Evolutionary conservation across 2,888 invertebrate species (phyloP).

Genomic region (Tenodera sinensis): DNA sequence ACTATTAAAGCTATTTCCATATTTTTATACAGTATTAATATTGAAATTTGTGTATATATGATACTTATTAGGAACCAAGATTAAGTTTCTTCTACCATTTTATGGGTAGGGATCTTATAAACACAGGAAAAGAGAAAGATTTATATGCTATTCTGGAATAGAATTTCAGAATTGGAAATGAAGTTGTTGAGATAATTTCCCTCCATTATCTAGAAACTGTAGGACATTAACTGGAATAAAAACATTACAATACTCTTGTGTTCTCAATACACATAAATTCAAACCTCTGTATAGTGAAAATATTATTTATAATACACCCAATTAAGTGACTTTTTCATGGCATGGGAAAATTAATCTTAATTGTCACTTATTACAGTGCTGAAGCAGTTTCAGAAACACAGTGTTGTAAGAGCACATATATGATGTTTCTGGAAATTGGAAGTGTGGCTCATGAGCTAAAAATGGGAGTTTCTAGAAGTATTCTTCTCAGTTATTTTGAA

Average conservation of each 20-base stretch:
- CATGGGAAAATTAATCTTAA: no score
- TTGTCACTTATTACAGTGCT: no score
- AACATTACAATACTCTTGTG: not conserved
- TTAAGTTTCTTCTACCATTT: slow-evolving; percentile 3
- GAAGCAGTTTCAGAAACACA: no score
- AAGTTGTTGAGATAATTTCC: not conserved
- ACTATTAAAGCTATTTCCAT: slow-evolving; percentile 8
- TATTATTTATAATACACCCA: no score
- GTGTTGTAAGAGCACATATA: no score
- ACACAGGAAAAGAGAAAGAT: not conserved
- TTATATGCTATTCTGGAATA: not conserved
- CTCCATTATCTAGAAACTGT: not conserved
- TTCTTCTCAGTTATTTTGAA: no score
- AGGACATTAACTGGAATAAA: not conserved
- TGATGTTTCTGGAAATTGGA: no score
- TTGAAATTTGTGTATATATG: not conserved
- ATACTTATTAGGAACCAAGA: not conserved
- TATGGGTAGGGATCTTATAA: not conserved
- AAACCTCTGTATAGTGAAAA: no score
- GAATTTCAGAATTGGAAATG: not conserved
- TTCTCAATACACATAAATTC: no score
- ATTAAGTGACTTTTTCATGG: no score
- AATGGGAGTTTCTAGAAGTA: no score
- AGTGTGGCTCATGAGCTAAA: no score
- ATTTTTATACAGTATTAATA: slow-evolving; percentile 7